Evolutionary conservation across 1,140 invertebrate genomes (phyloP).

Genomic region (Campoletis sonorensis): DNA sequence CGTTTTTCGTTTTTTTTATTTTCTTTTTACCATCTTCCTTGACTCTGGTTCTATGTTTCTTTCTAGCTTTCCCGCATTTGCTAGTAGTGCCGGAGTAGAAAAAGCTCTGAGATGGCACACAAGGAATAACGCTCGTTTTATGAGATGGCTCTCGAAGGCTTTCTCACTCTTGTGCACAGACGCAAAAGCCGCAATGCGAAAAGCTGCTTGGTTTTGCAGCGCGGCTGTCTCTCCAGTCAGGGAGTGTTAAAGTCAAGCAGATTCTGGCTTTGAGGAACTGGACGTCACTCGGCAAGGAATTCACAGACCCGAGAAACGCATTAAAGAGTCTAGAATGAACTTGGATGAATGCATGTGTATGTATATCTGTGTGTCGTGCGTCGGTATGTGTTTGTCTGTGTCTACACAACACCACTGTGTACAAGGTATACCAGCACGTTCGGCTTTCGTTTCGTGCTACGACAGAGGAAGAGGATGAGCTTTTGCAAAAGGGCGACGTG

Average conservation of each 20-base stretch:
- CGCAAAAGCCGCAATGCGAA: slow-evolving; percentile 42
- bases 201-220: slow-evolving; percentile 22
- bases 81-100: not conserved
- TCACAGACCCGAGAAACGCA: slow-evolving; percentile 26
- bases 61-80: not conserved
- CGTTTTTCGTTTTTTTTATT: slow-evolving; percentile 16
- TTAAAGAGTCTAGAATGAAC: slow-evolving; percentile 44
- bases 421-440: slow-evolving; percentile 6
- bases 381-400: not conserved
- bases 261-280: slow-evolving; percentile 9
- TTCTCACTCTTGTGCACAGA: not conserved
- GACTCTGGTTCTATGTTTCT: not conserved
- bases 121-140: slow-evolving; percentile 33
- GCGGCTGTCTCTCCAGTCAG: slow-evolving; percentile 3
- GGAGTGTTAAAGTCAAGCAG: slow-evolving; percentile 21
- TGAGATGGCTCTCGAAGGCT: not conserved
- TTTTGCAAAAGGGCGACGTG: slow-evolving; percentile 35
- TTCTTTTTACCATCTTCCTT: slow-evolving; percentile 44
- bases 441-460: slow-evolving; percentile 36
- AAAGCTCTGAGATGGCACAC: not conserved
- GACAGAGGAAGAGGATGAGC: slow-evolving; percentile 30
- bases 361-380: not conserved
- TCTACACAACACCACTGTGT: not conserved
- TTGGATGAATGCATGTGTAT: slow-evolving; percentile 31
- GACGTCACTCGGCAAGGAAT: slow-evolving; percentile 25